Evolutionary conservation across 2,888 invertebrate species (phyloP).

Genomic region (Eristalis tenax): DNA sequence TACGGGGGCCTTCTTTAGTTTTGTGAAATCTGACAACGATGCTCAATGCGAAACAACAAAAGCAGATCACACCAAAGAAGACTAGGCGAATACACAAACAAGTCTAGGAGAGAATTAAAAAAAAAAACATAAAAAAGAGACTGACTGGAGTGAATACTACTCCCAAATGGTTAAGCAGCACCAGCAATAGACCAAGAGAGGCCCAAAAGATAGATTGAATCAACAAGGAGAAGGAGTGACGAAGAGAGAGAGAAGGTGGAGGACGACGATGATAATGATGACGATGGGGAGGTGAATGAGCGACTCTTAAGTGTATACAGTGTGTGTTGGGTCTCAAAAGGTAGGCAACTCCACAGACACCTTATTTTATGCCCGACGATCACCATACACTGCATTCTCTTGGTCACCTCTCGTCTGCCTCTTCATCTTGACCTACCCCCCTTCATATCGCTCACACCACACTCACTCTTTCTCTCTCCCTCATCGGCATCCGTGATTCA

Average conservation of each 20-base stretch:
- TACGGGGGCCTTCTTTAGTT: neutral
- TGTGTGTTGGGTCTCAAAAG: slow-evolving; percentile 63
- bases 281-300: slow-evolving; percentile 22
- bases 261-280: neutral
- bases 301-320: slow-evolving; percentile 45
- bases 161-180: slow-evolving; percentile 66
- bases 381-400: neutral
- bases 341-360: slow-evolving; percentile 71
- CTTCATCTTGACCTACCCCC: slow-evolving; percentile 23
- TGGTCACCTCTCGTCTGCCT: neutral
- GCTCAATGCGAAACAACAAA: slow-evolving; percentile 61
- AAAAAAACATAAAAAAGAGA: slow-evolving; percentile 29
- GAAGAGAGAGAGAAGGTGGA: neutral
- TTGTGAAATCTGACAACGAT: slow-evolving; percentile 71
- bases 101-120: slow-evolving; percentile 44
- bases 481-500: slow-evolving; percentile 72
- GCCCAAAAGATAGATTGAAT: slow-evolving; percentile 31
- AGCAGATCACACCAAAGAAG: slow-evolving; percentile 70
- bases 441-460: slow-evolving; percentile 4
- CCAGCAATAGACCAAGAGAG: slow-evolving; percentile 24
- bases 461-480: neutral
- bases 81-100: slow-evolving; percentile 43
- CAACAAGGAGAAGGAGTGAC: slow-evolving; percentile 25
- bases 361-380: slow-evolving; percentile 67
- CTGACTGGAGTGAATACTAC: slow-evolving; percentile 29